Conservation (phyloP, 2,113 vertebrate species). For the Solea solea region DNA sequence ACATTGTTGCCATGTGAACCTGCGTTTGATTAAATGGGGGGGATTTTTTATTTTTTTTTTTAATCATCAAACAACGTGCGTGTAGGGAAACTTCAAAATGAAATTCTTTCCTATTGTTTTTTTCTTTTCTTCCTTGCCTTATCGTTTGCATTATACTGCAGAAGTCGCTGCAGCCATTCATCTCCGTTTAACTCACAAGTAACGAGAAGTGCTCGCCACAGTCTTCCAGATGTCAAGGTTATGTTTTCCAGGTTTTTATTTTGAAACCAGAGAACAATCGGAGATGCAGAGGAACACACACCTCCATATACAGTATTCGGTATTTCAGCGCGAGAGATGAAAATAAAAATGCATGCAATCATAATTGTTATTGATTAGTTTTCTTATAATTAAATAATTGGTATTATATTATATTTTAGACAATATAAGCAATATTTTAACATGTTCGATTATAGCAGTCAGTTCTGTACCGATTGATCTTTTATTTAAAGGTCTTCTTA, state of each 20-base stretch:
- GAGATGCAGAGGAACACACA: too few species aligned
- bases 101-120: neutral
- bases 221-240: neutral
- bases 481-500: too few species aligned
- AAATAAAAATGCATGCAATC: too few species aligned
- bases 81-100: neutral
- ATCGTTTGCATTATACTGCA: neutral
- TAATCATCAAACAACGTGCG: neutral
- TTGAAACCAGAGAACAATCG: neutral
- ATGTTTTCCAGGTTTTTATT: neutral
- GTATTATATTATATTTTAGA: too few species aligned
- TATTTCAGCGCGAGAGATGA: too few species aligned
- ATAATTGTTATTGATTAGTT: too few species aligned
- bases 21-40: neutral
- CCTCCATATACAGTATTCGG: too few species aligned
- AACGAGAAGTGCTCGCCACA: neutral
- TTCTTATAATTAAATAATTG: too few species aligned
- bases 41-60: neutral
- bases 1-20: slow-evolving; percentile 22
- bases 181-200: neutral
- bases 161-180: neutral
- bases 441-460: too few species aligned
- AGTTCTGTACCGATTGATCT: too few species aligned
- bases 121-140: neutral
- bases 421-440: too few species aligned